Evolutionary conservation across 2,113 vertebrate genomes (phyloP), one percentile per base, ranked within the genome.

Genomic region (Puffinus mauretanicus): DNA sequence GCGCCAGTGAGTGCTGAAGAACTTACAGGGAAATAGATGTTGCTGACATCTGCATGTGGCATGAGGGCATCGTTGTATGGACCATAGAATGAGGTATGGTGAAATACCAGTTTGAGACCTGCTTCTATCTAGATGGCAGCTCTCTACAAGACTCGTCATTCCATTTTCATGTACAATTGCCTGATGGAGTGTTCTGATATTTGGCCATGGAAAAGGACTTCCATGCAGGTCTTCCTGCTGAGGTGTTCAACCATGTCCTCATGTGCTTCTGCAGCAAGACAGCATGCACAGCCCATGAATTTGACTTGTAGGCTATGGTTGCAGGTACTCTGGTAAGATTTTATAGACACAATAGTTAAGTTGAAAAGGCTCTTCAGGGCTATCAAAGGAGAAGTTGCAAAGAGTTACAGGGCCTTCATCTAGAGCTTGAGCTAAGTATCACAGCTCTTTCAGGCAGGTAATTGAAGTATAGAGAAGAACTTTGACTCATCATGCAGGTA

Each of bases 401-500:
- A 84, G 57, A 64, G 44, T 92, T 88, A n/a, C 42, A 58, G 16
- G 52, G 65, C 42, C 42, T 95, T 96, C 61, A 47, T 71, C 52
- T 79, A 47, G 54, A 94, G 52, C 47, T 93, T 76, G 29, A 86
- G 47, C 24, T 79, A 89, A 96, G 94, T 89, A 83, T 62, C 82
- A 75, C 40, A 65, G 44, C 12, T 65, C 44, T 89, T 85, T 69
- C 66, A 72, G 62, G 26, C 40, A 70, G 22, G 65, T 61, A 93
- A 82, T n/a, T 85, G 72, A 92, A 81, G 61, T 57, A 52, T 5
- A 66, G 46, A 77, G 65, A 87, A n/a, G 78, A 95, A 93, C 90
- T 91, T 82, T 82, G 62, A 71, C 30, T 93, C 86, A 78, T 92
- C 90, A n/a, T 93, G 64, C 60, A 94, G 58, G 83, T 67, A 93